Percentiles rank a stretch among this genome's conserved stretches.
Evolutionary conservation across 2,888 invertebrate species (phyloP).

Genomic region (Ennomos quercinarius): DNA sequence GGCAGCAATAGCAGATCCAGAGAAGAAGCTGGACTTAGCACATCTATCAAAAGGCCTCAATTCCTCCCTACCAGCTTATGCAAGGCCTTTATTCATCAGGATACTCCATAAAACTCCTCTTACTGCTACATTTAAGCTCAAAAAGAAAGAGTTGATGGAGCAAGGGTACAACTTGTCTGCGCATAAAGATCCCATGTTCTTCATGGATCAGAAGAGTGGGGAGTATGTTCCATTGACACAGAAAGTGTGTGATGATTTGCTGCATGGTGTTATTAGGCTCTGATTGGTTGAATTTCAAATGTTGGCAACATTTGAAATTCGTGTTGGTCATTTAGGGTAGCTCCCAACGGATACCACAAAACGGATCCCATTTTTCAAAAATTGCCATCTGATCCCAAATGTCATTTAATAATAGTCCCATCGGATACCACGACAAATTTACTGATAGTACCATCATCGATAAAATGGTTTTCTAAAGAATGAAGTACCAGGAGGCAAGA

Average conservation of each 20-base stretch:
- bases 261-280: slow-evolving; percentile 80
- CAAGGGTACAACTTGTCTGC: slow-evolving; percentile 90
- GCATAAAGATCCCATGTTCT: slow-evolving; percentile 90
- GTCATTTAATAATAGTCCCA: no score
- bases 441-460: no score
- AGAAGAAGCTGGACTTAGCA: slow-evolving; percentile 86
- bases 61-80: slow-evolving; percentile 91
- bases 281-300: slow-evolving; percentile 53
- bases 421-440: no score
- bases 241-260: slow-evolving; percentile 78
- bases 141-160: slow-evolving; percentile 93
- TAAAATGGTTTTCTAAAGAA: no score
- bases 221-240: slow-evolving; percentile 77
- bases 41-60: slow-evolving; percentile 67
- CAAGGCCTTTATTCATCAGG: slow-evolving; percentile 94
- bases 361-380: no score
- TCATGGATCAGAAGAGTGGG: slow-evolving; percentile 76
- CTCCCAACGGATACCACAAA: no score
- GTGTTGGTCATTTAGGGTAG: no score
- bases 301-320: slow-evolving; percentile 12
- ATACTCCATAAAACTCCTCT: slow-evolving; percentile 91
- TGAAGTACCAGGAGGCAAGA: no score
- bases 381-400: no score
- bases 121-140: slow-evolving; percentile 96
- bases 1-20: slow-evolving; percentile 94